Evolutionary conservation across 1,140 invertebrate genomes (phyloP), one percentile per base, ranked within the genome.

Genomic region (Rhyacophila brunnea): DNA sequence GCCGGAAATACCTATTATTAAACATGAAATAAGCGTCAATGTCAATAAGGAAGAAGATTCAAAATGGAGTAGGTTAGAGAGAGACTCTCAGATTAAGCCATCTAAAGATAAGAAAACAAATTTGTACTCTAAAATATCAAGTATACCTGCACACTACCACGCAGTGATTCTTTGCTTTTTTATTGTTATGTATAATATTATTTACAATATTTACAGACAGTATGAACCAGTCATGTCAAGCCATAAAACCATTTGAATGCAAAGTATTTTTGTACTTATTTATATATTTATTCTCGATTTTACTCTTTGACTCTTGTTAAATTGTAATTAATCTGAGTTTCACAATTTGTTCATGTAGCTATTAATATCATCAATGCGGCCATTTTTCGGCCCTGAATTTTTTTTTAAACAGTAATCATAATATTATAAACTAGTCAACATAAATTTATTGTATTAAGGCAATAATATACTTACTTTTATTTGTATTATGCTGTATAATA

Each of bases 81-180:
- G 28, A 56, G 7, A 19, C 38, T 18, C 35, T 34, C 6, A 14
- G 6, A 48, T 15, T 14, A 35, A 11, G 50, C 51, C 15, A 45
- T 68, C 71, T 65, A 61, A 66, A 51, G 62, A 64, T 51, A 71
- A 67, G 61, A 66, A 65, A 46, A 59, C 48, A 43, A 70, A 73
- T 65, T 67, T 76, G 54, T 61, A 70, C 42, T 68, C 61, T 52
- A 66, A 67, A 66, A 71, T 77, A 55, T 75, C 71, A 62, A 77
- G 74, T 50, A 70, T 79, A 71, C 77, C 77, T 48, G 73, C 73
- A 69, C 77, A 79, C 71, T 79, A 79, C 69, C 75, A 77, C 59
- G 74, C 77, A 58, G 72, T 70, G 47, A 74, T 79, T 66, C 57
- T 79, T 62, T 79, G 77, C 72, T 72, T 78, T 62, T 66, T 78